A percentile compares a stretch with the other conserved stretches of the same genome.
Evolutionary conservation across 2,113 vertebrate species (phyloP).

Genomic region (Forbesichthys papilliferus): DNA sequence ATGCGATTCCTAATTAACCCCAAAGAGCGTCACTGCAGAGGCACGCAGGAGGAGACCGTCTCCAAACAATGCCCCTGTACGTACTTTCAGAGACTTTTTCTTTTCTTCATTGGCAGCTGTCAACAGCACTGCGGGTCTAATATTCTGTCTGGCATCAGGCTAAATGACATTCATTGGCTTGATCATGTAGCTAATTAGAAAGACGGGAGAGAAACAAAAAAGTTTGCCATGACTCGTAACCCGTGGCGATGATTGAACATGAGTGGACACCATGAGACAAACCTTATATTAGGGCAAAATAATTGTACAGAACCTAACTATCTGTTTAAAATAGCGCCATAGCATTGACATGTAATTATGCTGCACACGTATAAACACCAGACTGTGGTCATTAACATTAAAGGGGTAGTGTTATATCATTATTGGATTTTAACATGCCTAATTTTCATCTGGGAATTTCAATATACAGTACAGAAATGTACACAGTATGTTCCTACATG

Average conservation of each 20-base stretch:
- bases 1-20: constrained; percentile 63
- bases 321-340: neutral
- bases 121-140: constrained; percentile 16
- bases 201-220: constrained; percentile 51
- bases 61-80: constrained; percentile 31
- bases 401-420: too few relatives aligned
- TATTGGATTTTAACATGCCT: too few relatives aligned
- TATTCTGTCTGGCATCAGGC: constrained; percentile 12
- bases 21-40: constrained; percentile 38
- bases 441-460: too few relatives aligned
- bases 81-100: constrained; percentile 2
- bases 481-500: too few relatives aligned
- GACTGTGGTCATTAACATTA: too few relatives aligned
- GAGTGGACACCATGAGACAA: neutral
- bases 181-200: constrained; percentile 49
- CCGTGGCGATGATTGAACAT: neutral
- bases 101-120: constrained; percentile 21
- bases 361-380: constrained; percentile 6
- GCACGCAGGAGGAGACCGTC: constrained; percentile 25
- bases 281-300: neutral
- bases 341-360: constrained; percentile 1
- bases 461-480: too few relatives aligned
- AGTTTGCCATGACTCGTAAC: constrained; percentile 17
- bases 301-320: neutral
- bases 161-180: constrained; percentile 39